Evolutionary conservation across 2,888 invertebrate species (phyloP), one percentile per base, ranked within the genome.

Genomic region (Tipula lateralis): DNA sequence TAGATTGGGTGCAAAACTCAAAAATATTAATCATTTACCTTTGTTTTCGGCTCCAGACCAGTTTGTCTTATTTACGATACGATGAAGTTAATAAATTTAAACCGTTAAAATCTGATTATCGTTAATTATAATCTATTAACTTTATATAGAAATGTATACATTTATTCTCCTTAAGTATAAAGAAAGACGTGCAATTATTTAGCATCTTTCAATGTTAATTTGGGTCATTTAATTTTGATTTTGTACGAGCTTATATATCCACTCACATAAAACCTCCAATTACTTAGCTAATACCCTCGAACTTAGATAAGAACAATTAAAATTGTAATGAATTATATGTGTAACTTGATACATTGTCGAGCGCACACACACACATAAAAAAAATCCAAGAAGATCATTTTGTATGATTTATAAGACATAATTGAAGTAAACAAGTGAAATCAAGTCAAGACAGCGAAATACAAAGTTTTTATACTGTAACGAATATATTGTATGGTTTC

Each of bases 351-450:
- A 66, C 66, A 9, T 24, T 9, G 24, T 44, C 44, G 16, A 44
- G 3, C 3, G 3, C 44, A 44, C 13, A 9, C 12, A 12, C 44
- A 44, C n/a, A n/a, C 44, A 44, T 3, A 44, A 66, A 66, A 50
- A 13, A 12, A 44, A 16, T 24, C 66, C 66, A 66, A 66, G 19
- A 66, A 66, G 24, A 66, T 66, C 66, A 66, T 66, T 66, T 9
- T 19, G 24, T 66, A 9, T 24, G 24, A 66, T 66, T 24, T 44
- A 24, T 24, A 24, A 66, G 66, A 66, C 66, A 66, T 66, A 66
- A 66, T 66, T 66, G 24, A 66, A 66, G 66, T 66, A 24, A 24
- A 66, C 66, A 66, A 66, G 66, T 66, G 66, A 66, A 66, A 66
- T 66, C 66, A 66, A 66, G 66, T 24, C 66, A 66, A 66, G 66